A percentile compares a stretch with the other conserved stretches of the same genome.
Conservation (phyloP, 2,113 vertebrate genomes). For the Cervus canadensis region DNA sequence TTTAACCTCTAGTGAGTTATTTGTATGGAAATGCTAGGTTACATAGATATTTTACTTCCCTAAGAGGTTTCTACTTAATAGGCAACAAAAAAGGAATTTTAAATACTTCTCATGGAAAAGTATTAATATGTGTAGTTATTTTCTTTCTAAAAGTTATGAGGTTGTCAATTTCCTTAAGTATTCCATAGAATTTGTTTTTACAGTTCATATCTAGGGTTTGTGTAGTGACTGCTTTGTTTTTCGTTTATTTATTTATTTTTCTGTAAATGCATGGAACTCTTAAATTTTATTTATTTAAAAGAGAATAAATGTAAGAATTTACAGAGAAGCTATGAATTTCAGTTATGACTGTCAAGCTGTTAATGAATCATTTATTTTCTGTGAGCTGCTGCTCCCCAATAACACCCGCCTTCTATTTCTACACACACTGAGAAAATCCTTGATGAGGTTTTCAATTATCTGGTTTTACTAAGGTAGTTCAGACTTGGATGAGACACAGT, state of each 20-base stretch:
- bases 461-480: not conserved
- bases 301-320: not conserved
- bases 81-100: not conserved
- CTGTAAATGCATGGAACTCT: not conserved
- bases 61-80: not conserved
- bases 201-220: not conserved
- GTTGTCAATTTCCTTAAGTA: not conserved
- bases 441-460: not conserved
- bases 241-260: not conserved
- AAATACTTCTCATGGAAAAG: not conserved
- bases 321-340: not conserved
- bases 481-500: not conserved
- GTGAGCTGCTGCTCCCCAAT: not conserved
- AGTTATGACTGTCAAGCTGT: not conserved
- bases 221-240: not conserved
- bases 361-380: not conserved
- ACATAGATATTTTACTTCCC: not conserved
- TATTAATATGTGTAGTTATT: not conserved
- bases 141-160: not conserved
- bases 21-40: not conserved
- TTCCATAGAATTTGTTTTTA: not conserved
- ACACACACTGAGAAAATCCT: not conserved
- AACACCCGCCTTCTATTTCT: not conserved
- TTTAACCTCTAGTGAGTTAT: constrained; percentile 63
- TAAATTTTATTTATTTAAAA: not conserved